Evolutionary conservation across 2,888 invertebrate species (phyloP).

Genomic region (Sinhomidia bicolor): DNA sequence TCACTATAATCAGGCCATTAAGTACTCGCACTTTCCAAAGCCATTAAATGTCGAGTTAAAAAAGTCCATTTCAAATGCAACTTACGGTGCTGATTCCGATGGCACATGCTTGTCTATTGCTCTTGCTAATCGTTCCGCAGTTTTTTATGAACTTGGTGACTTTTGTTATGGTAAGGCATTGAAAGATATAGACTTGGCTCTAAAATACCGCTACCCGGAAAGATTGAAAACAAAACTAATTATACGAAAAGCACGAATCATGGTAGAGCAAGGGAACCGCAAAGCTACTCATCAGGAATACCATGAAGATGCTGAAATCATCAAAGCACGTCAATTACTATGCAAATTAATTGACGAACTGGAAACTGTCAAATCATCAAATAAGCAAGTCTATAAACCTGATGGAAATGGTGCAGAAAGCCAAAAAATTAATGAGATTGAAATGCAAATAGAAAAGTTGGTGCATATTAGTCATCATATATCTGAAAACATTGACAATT

Average conservation of each 20-base stretch:
- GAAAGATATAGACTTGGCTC: slow-evolving; percentile 85
- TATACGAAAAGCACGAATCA: slow-evolving; percentile 83
- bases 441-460: slow-evolving; percentile 42
- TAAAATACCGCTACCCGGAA: slow-evolving; percentile 85
- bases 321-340: neutral
- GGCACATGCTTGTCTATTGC: slow-evolving; percentile 78
- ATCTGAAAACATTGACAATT: neutral
- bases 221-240: slow-evolving; percentile 86
- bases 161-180: slow-evolving; percentile 84
- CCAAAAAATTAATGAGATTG: slow-evolving; percentile 30
- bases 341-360: neutral
- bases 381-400: neutral
- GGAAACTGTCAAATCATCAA: neutral
- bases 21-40: slow-evolving; percentile 83
- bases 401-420: neutral
- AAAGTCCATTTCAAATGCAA: slow-evolving; percentile 80
- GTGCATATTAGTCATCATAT: neutral
- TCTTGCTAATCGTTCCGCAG: slow-evolving; percentile 80
- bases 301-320: neutral
- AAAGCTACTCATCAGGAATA: slow-evolving; percentile 31
- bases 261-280: slow-evolving; percentile 20
- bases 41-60: neutral
- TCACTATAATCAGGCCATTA: slow-evolving; percentile 86
- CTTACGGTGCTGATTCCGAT: slow-evolving; percentile 81
- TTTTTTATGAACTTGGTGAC: slow-evolving; percentile 78